phyloP scores from a whole-genome alignment of 1,140 invertebrate species.

The Hyles vespertilio region DNA sequence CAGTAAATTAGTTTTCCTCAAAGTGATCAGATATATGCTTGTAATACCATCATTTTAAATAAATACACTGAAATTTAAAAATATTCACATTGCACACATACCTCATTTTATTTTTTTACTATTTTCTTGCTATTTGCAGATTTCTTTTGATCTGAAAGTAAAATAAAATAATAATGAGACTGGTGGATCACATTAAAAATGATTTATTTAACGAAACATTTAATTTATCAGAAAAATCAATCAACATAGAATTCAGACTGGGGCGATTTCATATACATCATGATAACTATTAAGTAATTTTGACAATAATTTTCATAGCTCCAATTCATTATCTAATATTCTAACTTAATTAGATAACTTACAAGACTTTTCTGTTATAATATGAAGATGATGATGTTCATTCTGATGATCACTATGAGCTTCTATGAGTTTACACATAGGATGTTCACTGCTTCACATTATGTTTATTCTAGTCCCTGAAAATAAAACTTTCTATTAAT shows the following conservation, averaged over 20 bases:
- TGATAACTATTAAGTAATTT: slow-evolving; percentile 7
- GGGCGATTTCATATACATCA: slow-evolving; percentile 43
- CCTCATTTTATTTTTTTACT: neutral
- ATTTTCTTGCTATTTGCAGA: neutral
- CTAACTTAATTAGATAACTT: too few relatives aligned
- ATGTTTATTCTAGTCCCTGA: too few relatives aligned
- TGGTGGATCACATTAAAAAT: neutral
- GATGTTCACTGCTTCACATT: too few relatives aligned
- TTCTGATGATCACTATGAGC: too few relatives aligned
- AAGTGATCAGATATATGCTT: slow-evolving; percentile 59
- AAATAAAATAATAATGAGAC: slow-evolving; percentile 5
- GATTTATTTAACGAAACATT: neutral
- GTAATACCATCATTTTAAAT: slow-evolving; percentile 35
- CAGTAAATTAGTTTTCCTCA: slow-evolving; percentile 31
- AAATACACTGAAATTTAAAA: neutral
- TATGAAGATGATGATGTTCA: too few relatives aligned
- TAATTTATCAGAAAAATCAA: slow-evolving; percentile 14
- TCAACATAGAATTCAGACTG: slow-evolving; percentile 37
- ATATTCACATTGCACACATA: neutral
- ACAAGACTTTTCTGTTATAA: too few relatives aligned
- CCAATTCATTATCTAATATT: too few relatives aligned
- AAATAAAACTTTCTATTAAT: too few relatives aligned
- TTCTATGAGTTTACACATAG: too few relatives aligned
- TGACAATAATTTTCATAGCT: neutral
- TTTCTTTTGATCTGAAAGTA: slow-evolving; percentile 8